Conservation (phyloP, 2,797 vertebrate species). For the Columba guinea region DNA sequence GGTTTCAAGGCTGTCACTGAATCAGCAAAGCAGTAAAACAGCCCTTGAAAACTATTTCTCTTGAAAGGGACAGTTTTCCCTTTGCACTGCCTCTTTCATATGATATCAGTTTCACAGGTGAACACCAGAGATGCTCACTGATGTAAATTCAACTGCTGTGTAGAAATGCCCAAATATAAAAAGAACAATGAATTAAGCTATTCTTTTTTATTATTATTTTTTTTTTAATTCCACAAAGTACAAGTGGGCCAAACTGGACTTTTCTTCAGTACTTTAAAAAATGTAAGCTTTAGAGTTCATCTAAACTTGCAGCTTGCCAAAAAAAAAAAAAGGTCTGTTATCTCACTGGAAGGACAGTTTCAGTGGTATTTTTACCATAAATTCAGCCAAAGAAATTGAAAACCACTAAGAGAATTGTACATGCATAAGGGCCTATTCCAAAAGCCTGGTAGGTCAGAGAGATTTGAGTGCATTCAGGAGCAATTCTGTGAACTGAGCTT, state of each 20-base stretch:
- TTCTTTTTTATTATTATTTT: not conserved
- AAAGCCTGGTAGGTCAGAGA: not conserved
- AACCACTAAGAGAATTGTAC: not conserved
- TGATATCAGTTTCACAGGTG: not conserved
- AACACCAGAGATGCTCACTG: not conserved
- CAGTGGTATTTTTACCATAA: not conserved
- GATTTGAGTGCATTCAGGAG: not conserved
- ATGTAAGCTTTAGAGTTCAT: not conserved
- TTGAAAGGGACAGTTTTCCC: not conserved
- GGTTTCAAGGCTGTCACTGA: not conserved
- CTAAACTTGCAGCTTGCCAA: not conserved
- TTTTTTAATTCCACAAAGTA: not conserved
- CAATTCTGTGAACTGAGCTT: not conserved
- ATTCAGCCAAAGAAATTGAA: conserved; percentile 8
- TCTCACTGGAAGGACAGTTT: not conserved
- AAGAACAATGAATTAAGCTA: not conserved
- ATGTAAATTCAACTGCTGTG: not conserved
- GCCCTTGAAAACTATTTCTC: not conserved
- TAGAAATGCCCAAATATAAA: not conserved
- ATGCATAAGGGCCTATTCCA: not conserved
- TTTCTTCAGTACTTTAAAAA: not conserved
- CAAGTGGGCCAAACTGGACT: not conserved
- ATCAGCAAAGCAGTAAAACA: not conserved
- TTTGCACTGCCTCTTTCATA: not conserved
- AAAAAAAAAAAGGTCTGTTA: not conserved